A percentile compares a stretch with the other conserved stretches of the same genome.
phyloP scores from a whole-genome alignment of 1,140 invertebrate species.

The Arion vulgaris region DNA sequence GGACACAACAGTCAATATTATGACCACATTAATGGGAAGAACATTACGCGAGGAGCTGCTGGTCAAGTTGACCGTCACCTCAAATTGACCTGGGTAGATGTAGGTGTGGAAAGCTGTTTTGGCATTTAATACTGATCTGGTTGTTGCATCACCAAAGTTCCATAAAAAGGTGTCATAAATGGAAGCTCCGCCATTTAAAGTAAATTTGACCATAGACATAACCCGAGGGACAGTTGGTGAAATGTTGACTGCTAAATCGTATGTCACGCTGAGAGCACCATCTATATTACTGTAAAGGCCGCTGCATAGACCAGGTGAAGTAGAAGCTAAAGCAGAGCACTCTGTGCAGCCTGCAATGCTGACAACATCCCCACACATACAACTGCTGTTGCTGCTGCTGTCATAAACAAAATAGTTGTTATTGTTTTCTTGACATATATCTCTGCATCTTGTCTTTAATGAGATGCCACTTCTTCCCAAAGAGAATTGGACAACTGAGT shows the following conservation, averaged over 20 bases:
- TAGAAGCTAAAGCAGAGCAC: not conserved
- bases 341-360: not conserved
- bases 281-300: not conserved
- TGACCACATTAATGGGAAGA: not conserved
- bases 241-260: slow-evolving; percentile 7
- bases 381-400: slow-evolving; percentile 3
- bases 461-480: not conserved
- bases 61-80: not conserved
- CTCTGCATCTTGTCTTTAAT: slow-evolving; percentile 13
- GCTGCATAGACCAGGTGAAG: not conserved
- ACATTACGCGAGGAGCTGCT: not conserved
- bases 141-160: slow-evolving; percentile 33
- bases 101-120: not conserved
- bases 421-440: slow-evolving; percentile 2
- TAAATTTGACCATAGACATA: slow-evolving; percentile 17
- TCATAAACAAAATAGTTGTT: slow-evolving; percentile 23
- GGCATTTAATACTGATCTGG: slow-evolving; percentile 6
- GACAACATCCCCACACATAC: slow-evolving; percentile 29
- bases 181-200: not conserved
- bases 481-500: slow-evolving; percentile 14
- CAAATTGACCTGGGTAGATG: slow-evolving; percentile 20
- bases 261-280: slow-evolving; percentile 14
- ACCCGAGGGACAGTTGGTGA: slow-evolving; percentile 5
- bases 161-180: slow-evolving; percentile 7
- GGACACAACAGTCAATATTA: not conserved